Conservation (phyloP, 1,140 invertebrate genomes). For the Ditylenchus dipsaci region DNA sequence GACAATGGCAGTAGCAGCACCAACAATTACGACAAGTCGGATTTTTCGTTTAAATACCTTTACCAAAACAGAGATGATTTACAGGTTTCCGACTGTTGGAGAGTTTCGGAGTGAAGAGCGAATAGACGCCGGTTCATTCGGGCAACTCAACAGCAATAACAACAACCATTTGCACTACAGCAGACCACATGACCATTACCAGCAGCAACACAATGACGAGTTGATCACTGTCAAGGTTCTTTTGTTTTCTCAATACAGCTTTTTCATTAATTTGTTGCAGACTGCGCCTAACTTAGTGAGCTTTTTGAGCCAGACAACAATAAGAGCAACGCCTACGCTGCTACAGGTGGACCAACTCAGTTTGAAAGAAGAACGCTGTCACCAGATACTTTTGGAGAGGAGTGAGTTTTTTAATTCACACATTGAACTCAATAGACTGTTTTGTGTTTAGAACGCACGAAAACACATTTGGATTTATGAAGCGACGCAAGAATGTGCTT, state of each 20-base stretch:
- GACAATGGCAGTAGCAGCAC: background rate
- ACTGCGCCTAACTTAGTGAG: background rate
- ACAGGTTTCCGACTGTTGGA: conserved; percentile 3
- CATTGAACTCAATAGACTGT: background rate
- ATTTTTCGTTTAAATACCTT: background rate
- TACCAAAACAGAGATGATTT: background rate
- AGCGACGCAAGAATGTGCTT: background rate
- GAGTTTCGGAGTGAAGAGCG: conserved; percentile 8
- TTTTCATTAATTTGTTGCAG: too few species aligned
- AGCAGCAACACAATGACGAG: background rate
- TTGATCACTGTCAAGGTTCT: background rate
- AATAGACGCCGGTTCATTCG: background rate
- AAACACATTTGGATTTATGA: background rate
- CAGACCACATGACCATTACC: background rate
- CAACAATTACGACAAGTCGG: conserved; percentile 6
- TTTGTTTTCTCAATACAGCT: too few species aligned
- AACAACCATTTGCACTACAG: background rate
- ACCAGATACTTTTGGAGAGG: background rate
- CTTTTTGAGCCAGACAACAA: background rate
- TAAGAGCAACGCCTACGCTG: background rate
- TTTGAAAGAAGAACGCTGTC: background rate
- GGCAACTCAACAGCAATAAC: background rate
- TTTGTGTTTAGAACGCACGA: background rate
- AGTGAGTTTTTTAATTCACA: background rate
- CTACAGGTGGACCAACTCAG: background rate